A percentile compares a stretch with the other conserved stretches of the same genome.
Evolutionary conservation across 2,888 invertebrate genomes (phyloP).

Genomic region (Drosophila mercatorum): DNA sequence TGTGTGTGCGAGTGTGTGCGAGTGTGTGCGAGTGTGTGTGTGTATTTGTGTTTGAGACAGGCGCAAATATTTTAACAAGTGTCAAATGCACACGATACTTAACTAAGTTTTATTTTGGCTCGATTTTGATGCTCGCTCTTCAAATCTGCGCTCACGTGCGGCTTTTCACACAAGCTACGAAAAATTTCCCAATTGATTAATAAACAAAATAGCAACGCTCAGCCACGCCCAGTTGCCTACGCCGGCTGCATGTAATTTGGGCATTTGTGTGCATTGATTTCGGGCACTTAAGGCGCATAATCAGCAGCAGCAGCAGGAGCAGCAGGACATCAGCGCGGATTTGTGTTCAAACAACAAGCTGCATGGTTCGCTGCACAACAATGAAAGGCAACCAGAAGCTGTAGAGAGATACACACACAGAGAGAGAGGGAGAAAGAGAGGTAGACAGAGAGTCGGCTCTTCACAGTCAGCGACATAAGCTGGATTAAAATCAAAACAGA

Average conservation of each 20-base stretch:
- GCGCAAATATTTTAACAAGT: conserved; percentile 85
- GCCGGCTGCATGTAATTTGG: conserved; percentile 71
- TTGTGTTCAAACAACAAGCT: conserved; percentile 55
- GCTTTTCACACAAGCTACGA: conserved; percentile 38
- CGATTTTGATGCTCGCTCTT: conserved; percentile 10
- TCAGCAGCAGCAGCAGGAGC: conserved; percentile 46
- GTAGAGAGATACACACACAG: background rate
- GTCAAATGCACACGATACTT: conserved; percentile 85
- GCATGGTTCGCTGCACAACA: conserved; percentile 74
- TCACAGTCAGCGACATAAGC: conserved; percentile 72
- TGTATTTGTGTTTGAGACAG: conserved; percentile 70
- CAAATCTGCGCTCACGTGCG: conserved; percentile 40
- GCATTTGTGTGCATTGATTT: conserved; percentile 83
- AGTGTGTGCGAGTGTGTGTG: conserved; percentile 28
- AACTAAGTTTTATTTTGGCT: conserved; percentile 56
- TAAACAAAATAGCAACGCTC: conserved; percentile 73
- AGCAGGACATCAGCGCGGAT: conserved; percentile 53
- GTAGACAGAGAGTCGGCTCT: conserved; percentile 33
- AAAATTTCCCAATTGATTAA: conserved; percentile 65
- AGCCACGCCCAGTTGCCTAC: conserved; percentile 7
- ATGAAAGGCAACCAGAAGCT: conserved; percentile 28
- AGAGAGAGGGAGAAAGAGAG: background rate
- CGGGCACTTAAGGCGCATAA: conserved; percentile 82
- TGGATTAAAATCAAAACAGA: conserved; percentile 81
- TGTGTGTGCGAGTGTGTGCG: conserved; percentile 23